phyloP scores from a whole-genome alignment of 2,797 vertebrate species.

The Brotula barbata region DNA sequence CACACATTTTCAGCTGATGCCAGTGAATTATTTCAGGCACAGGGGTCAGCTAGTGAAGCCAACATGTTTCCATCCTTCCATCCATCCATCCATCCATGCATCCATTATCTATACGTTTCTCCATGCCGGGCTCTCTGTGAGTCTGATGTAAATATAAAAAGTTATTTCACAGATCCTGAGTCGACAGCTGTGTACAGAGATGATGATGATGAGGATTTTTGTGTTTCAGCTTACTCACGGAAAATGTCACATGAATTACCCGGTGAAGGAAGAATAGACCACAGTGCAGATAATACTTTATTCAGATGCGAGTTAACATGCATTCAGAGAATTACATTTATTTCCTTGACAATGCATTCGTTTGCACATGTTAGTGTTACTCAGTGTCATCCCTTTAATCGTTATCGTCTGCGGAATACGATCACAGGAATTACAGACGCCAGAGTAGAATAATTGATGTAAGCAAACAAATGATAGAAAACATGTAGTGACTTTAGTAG shows the following conservation, averaged over 20 bases:
- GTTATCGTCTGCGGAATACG: slow-evolving; percentile 29
- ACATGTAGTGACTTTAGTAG: not conserved
- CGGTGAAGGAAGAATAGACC: not conserved
- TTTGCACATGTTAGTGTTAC: slow-evolving; percentile 26
- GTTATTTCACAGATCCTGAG: too few species aligned
- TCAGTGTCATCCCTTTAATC: slow-evolving; percentile 19
- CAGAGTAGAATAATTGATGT: slow-evolving; percentile 12
- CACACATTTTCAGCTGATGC: too few species aligned
- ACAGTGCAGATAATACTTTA: slow-evolving; percentile 30
- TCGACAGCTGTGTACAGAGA: too few species aligned
- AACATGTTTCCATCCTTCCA: too few species aligned
- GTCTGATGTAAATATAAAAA: too few species aligned
- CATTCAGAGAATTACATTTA: slow-evolving; percentile 38
- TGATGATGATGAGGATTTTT: not conserved
- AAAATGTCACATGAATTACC: not conserved
- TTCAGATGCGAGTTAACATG: slow-evolving; percentile 36
- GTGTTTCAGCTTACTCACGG: not conserved
- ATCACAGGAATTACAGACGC: slow-evolving; percentile 33
- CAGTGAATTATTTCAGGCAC: too few species aligned
- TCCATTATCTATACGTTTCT: too few species aligned
- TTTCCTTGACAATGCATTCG: slow-evolving; percentile 31
- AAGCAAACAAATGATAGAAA: slow-evolving; percentile 8
- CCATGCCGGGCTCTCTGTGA: too few species aligned
- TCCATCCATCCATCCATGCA: too few species aligned
- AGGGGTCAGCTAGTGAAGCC: too few species aligned